These are phyloP conservation scores for Chymomyza caudatula DNA, from an alignment of 2,888 invertebrate genomes.

Conservation along the genomic window DNA sequence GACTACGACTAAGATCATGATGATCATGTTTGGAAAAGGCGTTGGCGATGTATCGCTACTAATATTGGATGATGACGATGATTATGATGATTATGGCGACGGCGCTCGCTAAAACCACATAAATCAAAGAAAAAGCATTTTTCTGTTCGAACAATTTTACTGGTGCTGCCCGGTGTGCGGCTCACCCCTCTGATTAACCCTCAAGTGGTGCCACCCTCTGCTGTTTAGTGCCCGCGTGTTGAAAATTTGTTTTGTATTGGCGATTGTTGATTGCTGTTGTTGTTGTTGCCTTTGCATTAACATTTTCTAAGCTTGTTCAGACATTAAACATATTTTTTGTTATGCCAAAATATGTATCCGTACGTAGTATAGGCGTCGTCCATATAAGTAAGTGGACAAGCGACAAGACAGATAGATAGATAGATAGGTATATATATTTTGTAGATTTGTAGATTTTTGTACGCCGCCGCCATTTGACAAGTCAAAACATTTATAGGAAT, in stretches of 20 bases:
- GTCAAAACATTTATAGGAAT: constrained; percentile 70
- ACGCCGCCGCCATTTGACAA: constrained; percentile 45
- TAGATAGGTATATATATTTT: constrained; percentile 14
- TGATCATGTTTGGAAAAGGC: not conserved
- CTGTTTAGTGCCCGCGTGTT: not conserved
- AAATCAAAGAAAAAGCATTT: constrained; percentile 64
- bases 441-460: constrained; percentile 13
- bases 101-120: constrained; percentile 55
- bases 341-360: constrained; percentile 20
- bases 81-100: not conserved
- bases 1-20: too few species aligned
- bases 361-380: not conserved
- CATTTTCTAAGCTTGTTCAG: constrained; percentile 70
- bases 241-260: constrained; percentile 8
- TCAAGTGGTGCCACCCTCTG: not conserved
- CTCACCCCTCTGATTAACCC: not conserved
- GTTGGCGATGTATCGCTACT: not conserved
- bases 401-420: not conserved
- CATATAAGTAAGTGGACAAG: constrained; percentile 1
- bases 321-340: constrained; percentile 64
- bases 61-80: not conserved
- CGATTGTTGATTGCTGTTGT: constrained; percentile 30
- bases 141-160: constrained; percentile 34
- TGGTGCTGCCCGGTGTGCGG: constrained; percentile 21
- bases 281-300: constrained; percentile 46